phyloP scores from a whole-genome alignment of 2,113 vertebrate genomes.

The Forbesichthys papilliferus region DNA sequence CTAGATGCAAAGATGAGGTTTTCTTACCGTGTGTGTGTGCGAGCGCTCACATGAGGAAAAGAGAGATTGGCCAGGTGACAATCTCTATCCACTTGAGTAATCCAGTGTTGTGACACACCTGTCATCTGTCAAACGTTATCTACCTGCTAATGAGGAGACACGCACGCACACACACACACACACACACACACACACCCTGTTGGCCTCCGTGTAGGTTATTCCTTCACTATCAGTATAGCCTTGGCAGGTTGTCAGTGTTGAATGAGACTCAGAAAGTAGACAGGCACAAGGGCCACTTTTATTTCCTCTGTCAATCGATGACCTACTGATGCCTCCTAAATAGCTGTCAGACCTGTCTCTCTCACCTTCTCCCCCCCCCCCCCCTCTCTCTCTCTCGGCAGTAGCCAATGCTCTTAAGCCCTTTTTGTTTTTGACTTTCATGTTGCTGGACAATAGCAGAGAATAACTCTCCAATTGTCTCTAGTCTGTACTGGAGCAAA shows the following conservation, averaged over 20 bases:
- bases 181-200: neutral
- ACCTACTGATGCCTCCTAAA: conserved; percentile 15
- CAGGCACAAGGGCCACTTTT: conserved; percentile 20
- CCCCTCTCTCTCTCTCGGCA: neutral
- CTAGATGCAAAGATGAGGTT: too few relatives aligned
- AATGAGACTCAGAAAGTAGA: conserved; percentile 14
- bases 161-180: neutral
- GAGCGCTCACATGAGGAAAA: conserved; percentile 1
- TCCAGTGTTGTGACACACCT: conserved; percentile 9
- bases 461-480: neutral
- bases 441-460: conserved; percentile 15
- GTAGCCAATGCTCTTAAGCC: neutral
- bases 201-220: conserved; percentile 7
- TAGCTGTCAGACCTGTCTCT: conserved; percentile 24
- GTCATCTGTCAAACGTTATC: conserved; percentile 15
- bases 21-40: conserved; percentile 4
- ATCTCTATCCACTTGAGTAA: conserved; percentile 24
- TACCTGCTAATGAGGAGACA: conserved; percentile 31
- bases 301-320: conserved; percentile 40
- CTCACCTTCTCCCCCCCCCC: conserved; percentile 7
- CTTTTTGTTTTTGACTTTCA: neutral
- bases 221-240: conserved; percentile 22
- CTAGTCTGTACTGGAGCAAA: neutral
- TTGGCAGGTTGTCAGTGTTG: conserved; percentile 7
- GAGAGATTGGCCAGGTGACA: neutral